These are phyloP conservation scores for Zeugodacus cucurbitae DNA, from an alignment of 1,140 invertebrate species.

Conservation along the genomic window DNA sequence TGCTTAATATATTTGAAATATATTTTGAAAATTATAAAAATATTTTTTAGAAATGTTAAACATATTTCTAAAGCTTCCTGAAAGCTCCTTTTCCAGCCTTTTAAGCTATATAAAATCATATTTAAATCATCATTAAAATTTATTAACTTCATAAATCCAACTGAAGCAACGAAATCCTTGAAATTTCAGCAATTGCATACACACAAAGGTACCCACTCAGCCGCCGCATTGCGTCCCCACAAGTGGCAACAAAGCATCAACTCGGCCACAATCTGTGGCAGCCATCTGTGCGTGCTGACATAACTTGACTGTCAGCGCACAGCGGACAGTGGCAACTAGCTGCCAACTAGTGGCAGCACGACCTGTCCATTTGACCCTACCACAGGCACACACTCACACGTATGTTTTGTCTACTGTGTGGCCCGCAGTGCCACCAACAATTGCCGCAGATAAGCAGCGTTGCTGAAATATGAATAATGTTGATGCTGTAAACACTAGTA, in stretches of 20 bases:
- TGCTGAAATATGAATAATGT: neutral
- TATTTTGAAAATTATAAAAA: too few species aligned
- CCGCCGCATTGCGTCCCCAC: neutral
- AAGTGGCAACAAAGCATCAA: neutral
- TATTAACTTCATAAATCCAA: neutral
- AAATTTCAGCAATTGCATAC: neutral
- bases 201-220: neutral
- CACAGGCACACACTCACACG: neutral
- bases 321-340: neutral
- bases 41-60: too few species aligned
- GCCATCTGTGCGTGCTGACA: neutral
- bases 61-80: too few species aligned
- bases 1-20: too few species aligned
- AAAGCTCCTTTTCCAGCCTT: too few species aligned
- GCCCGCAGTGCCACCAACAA: neutral
- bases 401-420: neutral
- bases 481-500: neutral
- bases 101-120: too few species aligned
- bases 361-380: neutral
- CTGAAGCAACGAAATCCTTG: neutral
- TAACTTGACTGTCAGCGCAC: neutral
- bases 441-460: neutral
- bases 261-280: neutral
- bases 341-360: neutral
- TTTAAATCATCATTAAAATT: too few species aligned